Evolutionary conservation across 2,888 invertebrate genomes (phyloP), one percentile per base, ranked within the genome.

Genomic region (Sussaba pulchella): DNA sequence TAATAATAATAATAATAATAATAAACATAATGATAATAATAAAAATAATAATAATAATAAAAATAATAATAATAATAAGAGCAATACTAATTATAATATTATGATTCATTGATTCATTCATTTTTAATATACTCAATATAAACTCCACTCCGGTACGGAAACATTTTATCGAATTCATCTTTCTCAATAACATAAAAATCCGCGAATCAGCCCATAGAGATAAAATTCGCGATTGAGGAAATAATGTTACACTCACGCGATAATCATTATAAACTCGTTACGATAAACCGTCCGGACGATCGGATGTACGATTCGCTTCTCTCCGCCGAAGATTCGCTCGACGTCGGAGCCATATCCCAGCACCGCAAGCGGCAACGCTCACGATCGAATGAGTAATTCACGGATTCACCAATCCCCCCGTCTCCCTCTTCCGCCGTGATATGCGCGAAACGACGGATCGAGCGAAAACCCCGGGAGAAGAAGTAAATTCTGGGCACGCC

Each of bases 261-360:
- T 52, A 72, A 63, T 64, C 67, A 81, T 81, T 78, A 77, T 70
- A 78, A 81, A 67, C 67, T 66, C 69, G 45, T 81, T 72, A 77
- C 31, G 50, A 72, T 67, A 43, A 75, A 76, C 43, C 52, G 50
- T 76, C 26, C 69, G 67, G 72, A 31, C 63, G 63, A 63, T 73
- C 72, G 52, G 52, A 73, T 52, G 24, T 63, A 73, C 14, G 0
- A 17, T 39, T 39, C n/a, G 61, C 36, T 61, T 36, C 47, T n/a
- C n/a, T 64, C 64, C 45, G 26, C 45, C 10, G 36, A 41, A 64
- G 41, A 52, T 73, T 73, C 41, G 43, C 70, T 26, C 21, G 31
- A 70, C 41, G 24, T 19, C 43, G 52, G 19, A 14, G 50, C 45
- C 12, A 31, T 31, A 43, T 26, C 26, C 24, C 70, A n/a, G n/a